Conservation (phyloP, 2,113 vertebrate genomes). For the Hypanus sabinus region DNA sequence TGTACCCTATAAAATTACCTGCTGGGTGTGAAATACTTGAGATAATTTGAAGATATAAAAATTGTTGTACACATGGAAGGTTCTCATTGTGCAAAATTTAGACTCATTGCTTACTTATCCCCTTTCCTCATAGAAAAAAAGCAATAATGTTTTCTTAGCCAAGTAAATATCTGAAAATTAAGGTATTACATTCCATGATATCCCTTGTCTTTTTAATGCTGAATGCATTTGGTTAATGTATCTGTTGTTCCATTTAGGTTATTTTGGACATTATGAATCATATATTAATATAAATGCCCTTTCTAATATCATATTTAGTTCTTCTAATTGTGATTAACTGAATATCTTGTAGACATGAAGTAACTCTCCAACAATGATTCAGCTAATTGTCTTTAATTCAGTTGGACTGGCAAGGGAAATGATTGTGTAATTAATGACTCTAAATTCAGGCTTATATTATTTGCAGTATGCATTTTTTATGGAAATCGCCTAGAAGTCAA, state of each 20-base stretch:
- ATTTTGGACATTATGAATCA: neutral
- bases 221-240: neutral
- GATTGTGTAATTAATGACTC: neutral
- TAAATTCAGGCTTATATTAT: conserved; percentile 26
- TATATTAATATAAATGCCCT: neutral
- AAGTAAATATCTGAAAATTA: neutral
- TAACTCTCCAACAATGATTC: neutral
- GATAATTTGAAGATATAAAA: neutral
- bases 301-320: conserved; percentile 1
- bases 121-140: neutral
- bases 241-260: neutral
- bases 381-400: neutral
- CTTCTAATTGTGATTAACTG: neutral
- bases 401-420: neutral
- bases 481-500: neutral
- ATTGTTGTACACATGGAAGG: neutral
- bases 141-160: neutral
- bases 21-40: neutral
- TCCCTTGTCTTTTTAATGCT: neutral
- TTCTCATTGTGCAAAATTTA: neutral
- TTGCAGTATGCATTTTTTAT: neutral
- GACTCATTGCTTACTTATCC: neutral
- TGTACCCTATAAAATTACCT: neutral
- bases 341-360: neutral
- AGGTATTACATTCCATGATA: neutral